A percentile compares a stretch with the other conserved stretches of the same genome.
Conservation (phyloP, 2,113 vertebrate species). For the Serilophus lunatus region DNA sequence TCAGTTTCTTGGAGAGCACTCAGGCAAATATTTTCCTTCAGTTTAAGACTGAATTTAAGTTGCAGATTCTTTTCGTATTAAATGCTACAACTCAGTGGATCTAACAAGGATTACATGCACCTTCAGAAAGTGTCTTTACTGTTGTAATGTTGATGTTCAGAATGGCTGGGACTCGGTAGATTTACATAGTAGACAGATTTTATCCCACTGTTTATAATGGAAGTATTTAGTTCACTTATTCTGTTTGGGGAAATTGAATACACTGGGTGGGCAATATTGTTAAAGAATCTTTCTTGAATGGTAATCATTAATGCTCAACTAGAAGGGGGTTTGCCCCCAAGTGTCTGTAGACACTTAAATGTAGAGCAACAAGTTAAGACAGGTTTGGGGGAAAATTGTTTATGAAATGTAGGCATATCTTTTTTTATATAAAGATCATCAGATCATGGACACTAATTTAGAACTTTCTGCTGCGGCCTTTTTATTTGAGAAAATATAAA, state of each 20-base stretch:
- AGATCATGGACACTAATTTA: neutral
- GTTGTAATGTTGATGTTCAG: neutral
- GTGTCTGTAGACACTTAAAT: neutral
- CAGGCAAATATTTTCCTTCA: neutral
- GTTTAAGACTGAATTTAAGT: neutral
- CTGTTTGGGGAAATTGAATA: neutral
- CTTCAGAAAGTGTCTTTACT: neutral
- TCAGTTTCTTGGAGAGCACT: neutral
- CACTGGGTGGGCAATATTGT: neutral
- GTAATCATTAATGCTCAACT: neutral
- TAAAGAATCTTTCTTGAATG: neutral
- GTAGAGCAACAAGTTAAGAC: neutral
- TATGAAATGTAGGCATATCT: rapidly evolving
- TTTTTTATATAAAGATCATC: neutral
- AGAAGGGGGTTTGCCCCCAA: rapidly evolving
- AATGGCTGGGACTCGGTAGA: neutral
- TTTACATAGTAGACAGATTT: neutral
- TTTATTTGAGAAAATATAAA: neutral
- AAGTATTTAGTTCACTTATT: neutral
- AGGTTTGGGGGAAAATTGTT: neutral
- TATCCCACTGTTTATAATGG: neutral
- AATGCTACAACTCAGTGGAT: neutral
- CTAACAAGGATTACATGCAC: neutral
- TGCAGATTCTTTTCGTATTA: neutral
- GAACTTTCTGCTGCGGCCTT: neutral